Evolutionary conservation across 2,888 invertebrate species (phyloP).

Genomic region (Masnerella sp.): DNA sequence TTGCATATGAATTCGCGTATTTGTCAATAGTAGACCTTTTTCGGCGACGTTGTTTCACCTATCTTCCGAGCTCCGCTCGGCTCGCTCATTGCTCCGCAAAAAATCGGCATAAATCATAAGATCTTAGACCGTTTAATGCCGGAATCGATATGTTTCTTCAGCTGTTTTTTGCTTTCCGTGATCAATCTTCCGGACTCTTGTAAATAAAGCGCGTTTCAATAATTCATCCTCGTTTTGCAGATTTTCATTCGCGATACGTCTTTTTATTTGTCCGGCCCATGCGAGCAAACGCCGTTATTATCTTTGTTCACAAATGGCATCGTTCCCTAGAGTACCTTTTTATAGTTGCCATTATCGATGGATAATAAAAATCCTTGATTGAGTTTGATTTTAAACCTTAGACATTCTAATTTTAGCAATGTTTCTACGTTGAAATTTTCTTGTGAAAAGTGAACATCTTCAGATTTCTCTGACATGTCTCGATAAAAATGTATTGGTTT

Average conservation of each 20-base stretch:
- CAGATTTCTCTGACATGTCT: too few relatives aligned
- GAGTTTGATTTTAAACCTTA: too few relatives aligned
- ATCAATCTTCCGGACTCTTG: background rate
- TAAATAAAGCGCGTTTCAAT: background rate
- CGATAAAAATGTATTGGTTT: too few relatives aligned
- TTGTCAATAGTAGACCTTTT: slow-evolving; percentile 71
- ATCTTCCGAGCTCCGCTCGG: slow-evolving; percentile 35
- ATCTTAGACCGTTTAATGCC: slow-evolving; percentile 37
- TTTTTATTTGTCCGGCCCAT: too few relatives aligned
- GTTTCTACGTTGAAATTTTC: too few relatives aligned
- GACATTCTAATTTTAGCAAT: too few relatives aligned
- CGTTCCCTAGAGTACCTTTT: too few relatives aligned
- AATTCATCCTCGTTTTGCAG: background rate
- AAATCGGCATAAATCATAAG: slow-evolving; percentile 52
- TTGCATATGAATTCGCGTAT: slow-evolving; percentile 76
- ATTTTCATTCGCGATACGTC: background rate
- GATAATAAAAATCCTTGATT: too few relatives aligned
- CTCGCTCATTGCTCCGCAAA: slow-evolving; percentile 47
- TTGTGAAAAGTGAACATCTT: too few relatives aligned
- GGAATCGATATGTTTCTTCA: slow-evolving; percentile 36
- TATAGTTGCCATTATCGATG: too few relatives aligned
- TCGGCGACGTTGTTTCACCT: slow-evolving; percentile 49
- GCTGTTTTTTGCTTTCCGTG: slow-evolving; percentile 12
- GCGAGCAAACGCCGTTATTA: too few relatives aligned
- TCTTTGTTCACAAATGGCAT: too few relatives aligned